Evolutionary conservation across 2,888 invertebrate genomes (phyloP).

Genomic region (Agonopterix arenella): DNA sequence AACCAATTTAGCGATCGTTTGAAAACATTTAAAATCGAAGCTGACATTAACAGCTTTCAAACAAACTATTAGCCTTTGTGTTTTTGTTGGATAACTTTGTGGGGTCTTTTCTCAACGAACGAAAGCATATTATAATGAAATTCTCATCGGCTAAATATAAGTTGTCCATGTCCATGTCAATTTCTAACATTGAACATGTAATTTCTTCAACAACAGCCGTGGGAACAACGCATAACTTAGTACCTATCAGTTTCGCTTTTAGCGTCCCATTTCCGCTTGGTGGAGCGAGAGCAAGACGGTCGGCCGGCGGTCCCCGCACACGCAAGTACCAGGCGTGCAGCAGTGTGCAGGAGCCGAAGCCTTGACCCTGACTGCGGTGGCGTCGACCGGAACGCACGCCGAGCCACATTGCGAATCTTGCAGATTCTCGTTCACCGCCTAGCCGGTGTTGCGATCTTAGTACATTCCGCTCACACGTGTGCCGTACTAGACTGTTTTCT

Average conservation of each 20-base stretch:
- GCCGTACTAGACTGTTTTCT: slow-evolving; percentile 56
- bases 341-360: slow-evolving; percentile 63
- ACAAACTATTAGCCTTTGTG: slow-evolving; percentile 20
- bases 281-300: slow-evolving; percentile 38
- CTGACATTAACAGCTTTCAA: slow-evolving; percentile 37
- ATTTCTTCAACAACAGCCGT: slow-evolving; percentile 29
- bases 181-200: slow-evolving; percentile 20
- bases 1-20: slow-evolving; percentile 53
- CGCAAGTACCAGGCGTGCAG: slow-evolving; percentile 56
- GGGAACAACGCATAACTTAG: slow-evolving; percentile 22
- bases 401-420: slow-evolving; percentile 63
- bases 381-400: slow-evolving; percentile 75
- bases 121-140: slow-evolving; percentile 6
- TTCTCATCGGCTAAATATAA: slow-evolving; percentile 8
- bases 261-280: slow-evolving; percentile 52
- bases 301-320: slow-evolving; percentile 27
- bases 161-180: slow-evolving; percentile 8
- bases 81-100: slow-evolving; percentile 16
- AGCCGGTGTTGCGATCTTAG: slow-evolving; percentile 57
- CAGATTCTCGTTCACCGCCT: slow-evolving; percentile 53
- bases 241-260: slow-evolving; percentile 60
- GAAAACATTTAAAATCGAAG: slow-evolving; percentile 27
- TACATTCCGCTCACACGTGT: slow-evolving; percentile 62
- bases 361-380: slow-evolving; percentile 75
- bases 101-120: slow-evolving; percentile 12